Evolutionary conservation across 37 sponge, comb jelly and placozoan genomes (phyloP).

Genomic region (Chondrilla cf. caribensis): DNA sequence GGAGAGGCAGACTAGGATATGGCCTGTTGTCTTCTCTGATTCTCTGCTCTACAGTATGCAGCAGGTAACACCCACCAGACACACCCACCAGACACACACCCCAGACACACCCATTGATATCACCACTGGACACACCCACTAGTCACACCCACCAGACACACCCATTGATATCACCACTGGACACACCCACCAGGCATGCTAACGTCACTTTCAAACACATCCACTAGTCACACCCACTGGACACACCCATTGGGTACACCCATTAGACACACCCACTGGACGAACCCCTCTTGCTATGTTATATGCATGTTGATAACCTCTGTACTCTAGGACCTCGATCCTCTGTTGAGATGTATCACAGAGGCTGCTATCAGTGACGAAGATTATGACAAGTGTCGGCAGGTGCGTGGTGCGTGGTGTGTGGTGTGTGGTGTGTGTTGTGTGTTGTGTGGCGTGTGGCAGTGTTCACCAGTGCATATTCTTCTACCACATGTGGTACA

Average conservation of each 20-base stretch:
- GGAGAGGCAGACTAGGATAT: conserved; percentile 66
- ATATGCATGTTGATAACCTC: neutral
- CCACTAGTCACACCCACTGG: neutral
- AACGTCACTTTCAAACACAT: too few relatives aligned
- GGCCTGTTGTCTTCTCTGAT: conserved; percentile 77
- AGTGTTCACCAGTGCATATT: too few relatives aligned
- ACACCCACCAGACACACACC: neutral
- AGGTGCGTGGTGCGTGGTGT: conserved; percentile 20
- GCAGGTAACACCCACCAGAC: conserved; percentile 47
- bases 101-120: neutral
- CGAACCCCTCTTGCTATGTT: neutral
- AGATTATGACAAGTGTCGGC: conserved; percentile 55
- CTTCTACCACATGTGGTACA: too few relatives aligned
- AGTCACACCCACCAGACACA: too few relatives aligned
- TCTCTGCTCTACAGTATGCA: conserved; percentile 58
- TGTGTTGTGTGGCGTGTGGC: too few relatives aligned
- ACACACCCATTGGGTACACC: neutral
- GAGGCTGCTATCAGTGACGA: conserved; percentile 25
- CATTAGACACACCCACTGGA: neutral
- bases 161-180: neutral
- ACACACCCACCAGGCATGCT: neutral
- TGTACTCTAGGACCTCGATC: conserved; percentile 55
- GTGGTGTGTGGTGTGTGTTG: neutral
- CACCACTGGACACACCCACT: too few relatives aligned
- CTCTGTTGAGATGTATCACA: conserved; percentile 41